Evolutionary conservation across 2,888 invertebrate genomes (phyloP).

Genomic region (Dicyrtomina minuta): DNA sequence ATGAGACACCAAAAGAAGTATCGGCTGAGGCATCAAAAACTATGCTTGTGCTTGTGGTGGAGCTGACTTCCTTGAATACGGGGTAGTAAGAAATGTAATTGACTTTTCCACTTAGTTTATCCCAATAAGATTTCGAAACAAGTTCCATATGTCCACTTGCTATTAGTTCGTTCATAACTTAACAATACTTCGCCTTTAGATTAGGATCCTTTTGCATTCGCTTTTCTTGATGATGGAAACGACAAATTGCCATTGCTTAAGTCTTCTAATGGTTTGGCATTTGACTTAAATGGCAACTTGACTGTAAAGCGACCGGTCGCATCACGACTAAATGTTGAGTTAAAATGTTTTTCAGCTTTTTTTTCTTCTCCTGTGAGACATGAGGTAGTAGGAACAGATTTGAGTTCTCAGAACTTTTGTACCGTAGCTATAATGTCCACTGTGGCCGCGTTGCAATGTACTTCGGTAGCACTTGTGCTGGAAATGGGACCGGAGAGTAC

Average conservation of each 20-base stretch:
- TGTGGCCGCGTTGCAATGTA: no score
- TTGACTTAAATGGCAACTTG: conserved; percentile 36
- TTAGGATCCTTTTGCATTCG: no score
- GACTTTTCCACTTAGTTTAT: neutral
- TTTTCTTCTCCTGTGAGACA: conserved; percentile 32
- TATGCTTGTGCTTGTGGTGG: conserved; percentile 54
- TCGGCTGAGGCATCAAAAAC: conserved; percentile 55
- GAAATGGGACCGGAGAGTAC: no score
- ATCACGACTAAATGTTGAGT: no score
- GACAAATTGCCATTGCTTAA: conserved; percentile 40
- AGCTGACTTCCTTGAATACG: conserved; percentile 50
- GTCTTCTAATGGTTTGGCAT: conserved; percentile 37
- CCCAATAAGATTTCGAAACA: conserved; percentile 20
- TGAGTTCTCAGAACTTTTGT: conserved; percentile 33
- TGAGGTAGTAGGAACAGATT: no score
- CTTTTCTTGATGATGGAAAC: conserved; percentile 47
- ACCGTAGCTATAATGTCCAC: no score
- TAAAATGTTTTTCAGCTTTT: conserved; percentile 34
- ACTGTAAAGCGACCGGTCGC: no score
- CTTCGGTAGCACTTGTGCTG: no score
- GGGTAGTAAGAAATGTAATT: conserved; percentile 54
- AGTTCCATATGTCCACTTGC: conserved; percentile 51
- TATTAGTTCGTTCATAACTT: conserved; percentile 49
- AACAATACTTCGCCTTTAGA: conserved; percentile 7
- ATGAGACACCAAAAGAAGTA: conserved; percentile 43